Conservation (phyloP, 2,797 vertebrate species). For the Sebastes alutus region DNA sequence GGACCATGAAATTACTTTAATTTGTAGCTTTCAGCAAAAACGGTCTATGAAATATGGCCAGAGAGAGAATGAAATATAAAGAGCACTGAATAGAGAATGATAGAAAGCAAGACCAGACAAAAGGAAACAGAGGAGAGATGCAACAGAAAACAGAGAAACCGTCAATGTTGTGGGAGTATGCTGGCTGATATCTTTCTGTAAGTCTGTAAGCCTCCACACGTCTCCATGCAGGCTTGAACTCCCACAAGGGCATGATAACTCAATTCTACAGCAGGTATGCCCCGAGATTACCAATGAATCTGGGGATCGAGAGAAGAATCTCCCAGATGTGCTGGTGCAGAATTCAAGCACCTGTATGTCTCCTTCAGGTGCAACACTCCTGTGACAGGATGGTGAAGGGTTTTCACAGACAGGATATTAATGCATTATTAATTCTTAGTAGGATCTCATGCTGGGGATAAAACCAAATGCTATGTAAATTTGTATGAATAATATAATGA, state of each 20-base stretch:
- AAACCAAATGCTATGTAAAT: background rate
- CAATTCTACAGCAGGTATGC: conserved; percentile 28
- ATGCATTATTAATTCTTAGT: background rate
- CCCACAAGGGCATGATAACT: conserved; percentile 53
- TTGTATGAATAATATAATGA: background rate
- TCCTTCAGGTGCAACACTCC: conserved; percentile 11
- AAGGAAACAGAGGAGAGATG: conserved; percentile 8
- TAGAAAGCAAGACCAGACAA: background rate
- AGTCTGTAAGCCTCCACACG: conserved; percentile 21
- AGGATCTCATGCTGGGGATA: background rate
- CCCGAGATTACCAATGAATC: conserved; percentile 54
- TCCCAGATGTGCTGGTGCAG: conserved; percentile 58
- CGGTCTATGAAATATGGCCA: conserved; percentile 16
- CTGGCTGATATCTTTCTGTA: conserved; percentile 22
- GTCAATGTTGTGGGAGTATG: conserved; percentile 28
- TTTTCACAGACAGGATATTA: background rate
- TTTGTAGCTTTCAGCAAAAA: conserved; percentile 24
- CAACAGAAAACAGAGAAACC: conserved; percentile 12
- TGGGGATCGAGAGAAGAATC: conserved; percentile 34
- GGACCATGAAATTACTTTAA: conserved; percentile 9
- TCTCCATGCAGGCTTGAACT: conserved; percentile 45
- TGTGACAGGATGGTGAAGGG: background rate
- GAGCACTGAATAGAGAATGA: background rate
- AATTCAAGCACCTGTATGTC: conserved; percentile 29
- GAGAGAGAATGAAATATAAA: background rate